Conservation (phyloP, 2,113 vertebrate genomes). For the Lampris megalopsis region DNA sequence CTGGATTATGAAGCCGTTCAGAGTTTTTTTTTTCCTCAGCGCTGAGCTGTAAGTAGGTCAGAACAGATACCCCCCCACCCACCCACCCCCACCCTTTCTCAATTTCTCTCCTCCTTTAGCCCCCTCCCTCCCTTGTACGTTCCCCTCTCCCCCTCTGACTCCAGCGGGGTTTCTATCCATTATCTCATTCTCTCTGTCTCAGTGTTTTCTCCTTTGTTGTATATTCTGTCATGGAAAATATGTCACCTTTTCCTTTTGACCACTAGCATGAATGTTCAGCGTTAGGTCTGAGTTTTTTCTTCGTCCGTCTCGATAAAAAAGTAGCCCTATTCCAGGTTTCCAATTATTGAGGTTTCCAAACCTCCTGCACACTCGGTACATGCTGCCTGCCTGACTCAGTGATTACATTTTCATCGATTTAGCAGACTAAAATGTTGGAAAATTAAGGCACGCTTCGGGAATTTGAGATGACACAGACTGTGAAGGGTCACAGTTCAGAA, state of each 20-base stretch:
- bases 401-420: conserved; percentile 8
- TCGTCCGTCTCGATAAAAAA: too few species aligned
- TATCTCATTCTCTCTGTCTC: neutral
- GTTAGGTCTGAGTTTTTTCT: too few species aligned
- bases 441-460: neutral
- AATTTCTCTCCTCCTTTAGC: too few species aligned
- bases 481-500: neutral
- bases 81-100: neutral
- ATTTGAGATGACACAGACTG: neutral
- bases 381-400: neutral
- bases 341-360: too few species aligned
- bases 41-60: conserved; percentile 30
- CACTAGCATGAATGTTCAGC: too few species aligned
- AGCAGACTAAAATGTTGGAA: neutral
- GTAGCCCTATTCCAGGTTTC: too few species aligned
- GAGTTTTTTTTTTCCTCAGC: conserved; percentile 22
- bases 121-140: too few species aligned
- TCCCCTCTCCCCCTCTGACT: neutral
- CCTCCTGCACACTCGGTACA: too few species aligned
- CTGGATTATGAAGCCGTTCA: neutral
- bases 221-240: too few species aligned
- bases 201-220: neutral
- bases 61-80: neutral
- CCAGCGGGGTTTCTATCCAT: neutral
- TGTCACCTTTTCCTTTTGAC: too few species aligned